Percentiles rank a stretch among this genome's conserved stretches.
phyloP scores from a whole-genome alignment of 2,888 invertebrate species.

The Deilephila elpenor region DNA sequence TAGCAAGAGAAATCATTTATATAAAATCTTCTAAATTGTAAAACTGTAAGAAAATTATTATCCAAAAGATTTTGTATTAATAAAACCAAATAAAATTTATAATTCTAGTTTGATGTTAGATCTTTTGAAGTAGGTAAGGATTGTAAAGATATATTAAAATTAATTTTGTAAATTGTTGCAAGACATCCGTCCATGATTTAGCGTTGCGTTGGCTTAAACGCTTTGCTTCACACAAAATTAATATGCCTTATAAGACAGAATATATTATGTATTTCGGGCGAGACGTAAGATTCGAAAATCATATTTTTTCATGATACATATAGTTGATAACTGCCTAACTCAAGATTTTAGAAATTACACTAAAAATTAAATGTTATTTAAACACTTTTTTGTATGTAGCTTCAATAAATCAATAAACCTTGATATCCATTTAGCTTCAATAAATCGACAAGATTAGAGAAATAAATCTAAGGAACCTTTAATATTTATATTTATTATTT shows the following conservation, averaged over 20 bases:
- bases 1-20: background rate
- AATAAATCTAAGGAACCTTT: background rate
- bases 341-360: background rate
- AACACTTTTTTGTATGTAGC: no score
- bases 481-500: background rate
- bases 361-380: background rate
- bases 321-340: background rate
- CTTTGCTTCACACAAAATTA: slow-evolving; percentile 21
- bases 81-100: background rate
- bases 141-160: background rate
- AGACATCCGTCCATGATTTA: slow-evolving; percentile 32
- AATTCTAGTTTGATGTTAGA: slow-evolving; percentile 1
- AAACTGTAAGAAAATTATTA: background rate
- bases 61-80: background rate
- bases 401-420: no score
- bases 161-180: slow-evolving; percentile 16
- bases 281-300: background rate
- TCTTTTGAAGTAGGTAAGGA: background rate
- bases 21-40: background rate
- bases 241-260: background rate
- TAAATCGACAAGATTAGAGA: background rate
- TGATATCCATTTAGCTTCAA: no score
- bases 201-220: slow-evolving; percentile 27
- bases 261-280: background rate
- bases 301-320: slow-evolving; percentile 11